Evolutionary conservation across 2,797 vertebrate species (phyloP).

Genomic region (Valencia hispanica): DNA sequence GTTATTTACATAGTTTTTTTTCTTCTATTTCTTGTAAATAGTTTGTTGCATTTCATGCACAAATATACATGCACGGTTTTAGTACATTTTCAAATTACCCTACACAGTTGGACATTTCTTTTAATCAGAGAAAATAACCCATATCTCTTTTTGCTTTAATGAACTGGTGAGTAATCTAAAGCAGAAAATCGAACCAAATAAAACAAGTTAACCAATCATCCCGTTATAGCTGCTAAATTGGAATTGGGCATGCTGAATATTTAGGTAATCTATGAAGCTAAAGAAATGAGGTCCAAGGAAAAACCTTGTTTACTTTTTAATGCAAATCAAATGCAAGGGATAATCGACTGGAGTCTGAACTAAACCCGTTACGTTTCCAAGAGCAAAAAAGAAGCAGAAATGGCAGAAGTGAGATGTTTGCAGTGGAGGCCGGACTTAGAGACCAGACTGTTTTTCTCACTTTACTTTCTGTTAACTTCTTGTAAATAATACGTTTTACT

Average conservation of each 20-base stretch:
- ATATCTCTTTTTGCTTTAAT: not conserved
- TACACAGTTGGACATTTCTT: too few relatives aligned
- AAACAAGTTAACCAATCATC: not conserved
- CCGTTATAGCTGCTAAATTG: too few relatives aligned
- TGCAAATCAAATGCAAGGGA: not conserved
- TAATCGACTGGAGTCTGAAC: not conserved
- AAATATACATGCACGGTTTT: too few relatives aligned
- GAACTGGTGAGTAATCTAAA: not conserved
- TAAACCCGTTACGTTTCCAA: not conserved
- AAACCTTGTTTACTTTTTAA: not conserved
- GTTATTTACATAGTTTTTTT: too few relatives aligned
- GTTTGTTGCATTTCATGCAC: too few relatives aligned
- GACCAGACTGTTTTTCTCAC: too few relatives aligned
- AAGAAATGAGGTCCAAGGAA: not conserved
- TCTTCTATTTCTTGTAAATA: too few relatives aligned
- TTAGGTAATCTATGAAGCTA: too few relatives aligned
- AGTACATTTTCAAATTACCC: too few relatives aligned
- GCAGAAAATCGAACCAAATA: not conserved
- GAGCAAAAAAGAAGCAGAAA: not conserved
- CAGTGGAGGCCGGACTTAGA: not conserved
- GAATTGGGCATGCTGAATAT: not conserved
- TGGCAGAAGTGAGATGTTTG: not conserved
- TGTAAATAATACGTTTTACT: too few relatives aligned
- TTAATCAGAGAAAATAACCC: too few relatives aligned
- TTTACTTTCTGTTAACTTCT: too few relatives aligned